A percentile compares a stretch with the other conserved stretches of the same genome.
Evolutionary conservation across 2,113 vertebrate species (phyloP).

Genomic region (Dicentrarchus labrax): DNA sequence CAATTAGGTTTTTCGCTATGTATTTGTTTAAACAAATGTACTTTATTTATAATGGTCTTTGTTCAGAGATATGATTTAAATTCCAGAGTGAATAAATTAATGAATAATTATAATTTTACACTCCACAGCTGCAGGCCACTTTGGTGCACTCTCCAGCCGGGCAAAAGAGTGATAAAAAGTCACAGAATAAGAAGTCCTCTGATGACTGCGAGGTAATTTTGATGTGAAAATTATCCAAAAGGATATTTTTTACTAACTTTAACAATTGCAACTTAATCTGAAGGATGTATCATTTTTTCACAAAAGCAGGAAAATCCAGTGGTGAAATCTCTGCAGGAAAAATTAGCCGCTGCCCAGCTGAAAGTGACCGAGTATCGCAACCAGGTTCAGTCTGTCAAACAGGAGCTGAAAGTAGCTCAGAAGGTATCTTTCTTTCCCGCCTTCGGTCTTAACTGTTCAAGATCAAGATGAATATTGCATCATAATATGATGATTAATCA

Average conservation of each 20-base stretch:
- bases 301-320: constrained; percentile 82
- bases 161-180: constrained; percentile 66
- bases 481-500: neutral
- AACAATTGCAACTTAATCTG: neutral
- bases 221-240: neutral
- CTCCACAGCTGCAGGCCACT: constrained; percentile 83
- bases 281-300: neutral
- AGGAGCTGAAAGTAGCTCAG: constrained; percentile 91
- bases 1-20: neutral
- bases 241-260: neutral
- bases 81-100: neutral
- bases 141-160: constrained; percentile 63
- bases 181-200: constrained; percentile 48
- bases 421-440: constrained; percentile 86
- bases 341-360: constrained; percentile 86
- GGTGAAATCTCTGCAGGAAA: constrained; percentile 90
- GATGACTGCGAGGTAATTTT: constrained; percentile 72
- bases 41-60: neutral
- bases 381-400: constrained; percentile 89
- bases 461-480: neutral
- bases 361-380: constrained; percentile 92
- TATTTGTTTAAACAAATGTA: neutral
- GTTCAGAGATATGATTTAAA: neutral
- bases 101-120: neutral
- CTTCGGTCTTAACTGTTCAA: neutral